These are phyloP conservation scores for Naja naja DNA, from an alignment of 2,113 vertebrate species.

Conservation along the genomic window DNA sequence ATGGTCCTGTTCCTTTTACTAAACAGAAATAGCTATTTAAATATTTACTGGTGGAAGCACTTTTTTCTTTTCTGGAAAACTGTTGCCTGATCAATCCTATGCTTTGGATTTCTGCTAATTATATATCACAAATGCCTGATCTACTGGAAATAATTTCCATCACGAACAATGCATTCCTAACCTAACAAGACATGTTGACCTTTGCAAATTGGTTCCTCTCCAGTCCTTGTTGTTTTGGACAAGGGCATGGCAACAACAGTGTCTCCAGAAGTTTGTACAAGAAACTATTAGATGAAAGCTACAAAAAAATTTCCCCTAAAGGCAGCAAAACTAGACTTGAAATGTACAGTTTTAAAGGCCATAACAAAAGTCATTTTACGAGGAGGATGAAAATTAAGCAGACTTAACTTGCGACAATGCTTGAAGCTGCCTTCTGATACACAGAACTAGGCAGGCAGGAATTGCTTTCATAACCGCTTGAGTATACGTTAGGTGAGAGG, in stretches of 20 bases:
- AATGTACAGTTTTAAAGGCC: neutral
- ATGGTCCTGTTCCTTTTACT: slow-evolving; percentile 5
- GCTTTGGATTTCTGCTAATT: slow-evolving; percentile 56
- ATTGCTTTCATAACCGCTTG: neutral
- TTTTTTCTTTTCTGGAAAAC: slow-evolving; percentile 28
- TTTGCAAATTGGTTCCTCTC: slow-evolving; percentile 58
- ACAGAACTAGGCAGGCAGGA: slow-evolving; percentile 4
- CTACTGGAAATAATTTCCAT: slow-evolving; percentile 66
- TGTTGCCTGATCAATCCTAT: slow-evolving; percentile 36
- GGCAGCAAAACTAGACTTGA: slow-evolving; percentile 1
- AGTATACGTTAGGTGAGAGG: neutral
- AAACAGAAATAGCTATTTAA: slow-evolving; percentile 14
- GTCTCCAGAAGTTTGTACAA: neutral
- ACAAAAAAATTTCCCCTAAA: neutral
- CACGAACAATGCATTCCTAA: slow-evolving; percentile 47
- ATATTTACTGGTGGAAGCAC: slow-evolving; percentile 30
- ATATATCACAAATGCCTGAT: slow-evolving; percentile 59
- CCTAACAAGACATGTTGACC: slow-evolving; percentile 57
- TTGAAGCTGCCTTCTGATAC: slow-evolving; percentile 20
- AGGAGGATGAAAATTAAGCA: neutral
- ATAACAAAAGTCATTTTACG: neutral
- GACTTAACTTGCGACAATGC: slow-evolving; percentile 6
- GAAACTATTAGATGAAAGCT: slow-evolving; percentile 18
- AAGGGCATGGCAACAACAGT: slow-evolving; percentile 22
- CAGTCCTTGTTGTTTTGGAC: slow-evolving; percentile 47